Conservation (phyloP, 2,888 invertebrate genomes). For the Harmothoe impar region DNA sequence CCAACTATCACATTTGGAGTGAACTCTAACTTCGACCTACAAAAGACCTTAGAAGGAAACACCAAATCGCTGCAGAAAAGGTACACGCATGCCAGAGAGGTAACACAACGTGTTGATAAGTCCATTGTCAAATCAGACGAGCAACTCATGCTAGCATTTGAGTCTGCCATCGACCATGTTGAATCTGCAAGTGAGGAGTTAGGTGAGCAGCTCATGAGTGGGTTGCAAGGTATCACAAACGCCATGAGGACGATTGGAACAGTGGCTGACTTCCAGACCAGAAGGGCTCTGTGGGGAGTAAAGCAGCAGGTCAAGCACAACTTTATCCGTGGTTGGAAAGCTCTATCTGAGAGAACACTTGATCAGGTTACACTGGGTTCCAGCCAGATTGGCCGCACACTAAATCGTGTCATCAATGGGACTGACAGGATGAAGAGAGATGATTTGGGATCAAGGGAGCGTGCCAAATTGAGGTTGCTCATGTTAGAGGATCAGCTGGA, state of each 20-base stretch:
- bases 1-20: conserved; percentile 18
- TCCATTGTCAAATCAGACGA: not conserved
- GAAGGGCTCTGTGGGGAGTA: not conserved
- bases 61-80: not conserved
- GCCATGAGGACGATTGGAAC: not conserved
- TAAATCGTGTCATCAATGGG: not conserved
- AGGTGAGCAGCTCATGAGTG: not conserved
- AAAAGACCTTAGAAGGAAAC: not conserved
- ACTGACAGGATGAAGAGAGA: not conserved
- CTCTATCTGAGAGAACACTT: conserved; percentile 14
- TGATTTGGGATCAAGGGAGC: not conserved
- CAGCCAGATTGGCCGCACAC: not conserved
- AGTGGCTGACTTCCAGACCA: not conserved
- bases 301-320: not conserved
- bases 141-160: not conserved
- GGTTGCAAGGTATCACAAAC: not conserved
- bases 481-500: not conserved
- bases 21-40: conserved; percentile 31
- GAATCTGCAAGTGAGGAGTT: not conserved
- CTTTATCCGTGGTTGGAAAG: conserved; percentile 46
- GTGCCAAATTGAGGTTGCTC: not conserved
- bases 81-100: conserved; percentile 27
- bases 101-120: not conserved
- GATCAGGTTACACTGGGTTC: not conserved
- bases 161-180: not conserved